phyloP scores from a whole-genome alignment of 2,888 invertebrate genomes.

The Epistrophella euchroma region DNA sequence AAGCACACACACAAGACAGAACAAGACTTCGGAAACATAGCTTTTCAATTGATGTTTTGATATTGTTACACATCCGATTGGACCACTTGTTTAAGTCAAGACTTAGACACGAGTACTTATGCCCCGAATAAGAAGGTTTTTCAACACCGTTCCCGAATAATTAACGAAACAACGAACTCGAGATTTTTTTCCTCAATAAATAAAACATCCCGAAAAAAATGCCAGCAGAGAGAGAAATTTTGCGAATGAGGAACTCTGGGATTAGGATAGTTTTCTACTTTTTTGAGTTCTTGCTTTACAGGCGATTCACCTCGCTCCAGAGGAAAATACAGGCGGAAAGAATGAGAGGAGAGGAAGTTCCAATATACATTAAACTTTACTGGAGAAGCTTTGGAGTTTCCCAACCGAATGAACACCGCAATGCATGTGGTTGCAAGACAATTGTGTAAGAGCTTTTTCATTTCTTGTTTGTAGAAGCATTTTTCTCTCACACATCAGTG shows the following conservation, averaged over 20 bases:
- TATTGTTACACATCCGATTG: constrained; percentile 54
- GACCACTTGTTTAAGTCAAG: constrained; percentile 67
- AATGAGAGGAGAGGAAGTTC: constrained; percentile 71
- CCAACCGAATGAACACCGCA: constrained; percentile 71
- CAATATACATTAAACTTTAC: constrained; percentile 64
- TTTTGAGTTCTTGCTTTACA: constrained; percentile 52
- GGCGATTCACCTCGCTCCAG: constrained; percentile 70
- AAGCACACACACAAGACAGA: constrained; percentile 8
- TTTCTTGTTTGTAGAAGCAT: constrained; percentile 34
- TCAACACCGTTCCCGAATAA: constrained; percentile 29
- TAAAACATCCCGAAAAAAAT: constrained; percentile 28
- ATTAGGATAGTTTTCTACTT: constrained; percentile 54
- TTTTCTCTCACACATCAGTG: constrained; percentile 14
- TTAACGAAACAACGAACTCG: constrained; percentile 47
- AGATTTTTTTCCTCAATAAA: constrained; percentile 5
- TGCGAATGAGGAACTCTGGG: constrained; percentile 52
- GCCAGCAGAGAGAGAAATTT: constrained; percentile 54
- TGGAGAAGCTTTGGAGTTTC: constrained; percentile 72
- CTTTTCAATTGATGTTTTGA: constrained; percentile 63
- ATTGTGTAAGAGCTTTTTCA: constrained; percentile 63
- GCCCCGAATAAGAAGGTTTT: constrained; percentile 18
- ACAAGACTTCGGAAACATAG: constrained; percentile 35
- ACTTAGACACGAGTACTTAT: constrained; percentile 22
- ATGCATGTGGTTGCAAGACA: constrained; percentile 59
- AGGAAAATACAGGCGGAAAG: constrained; percentile 55